Percentiles rank a stretch among this genome's conserved stretches.
phyloP scores from a whole-genome alignment of 2,797 vertebrate genomes.

The Hyperoplus lanceolatus region DNA sequence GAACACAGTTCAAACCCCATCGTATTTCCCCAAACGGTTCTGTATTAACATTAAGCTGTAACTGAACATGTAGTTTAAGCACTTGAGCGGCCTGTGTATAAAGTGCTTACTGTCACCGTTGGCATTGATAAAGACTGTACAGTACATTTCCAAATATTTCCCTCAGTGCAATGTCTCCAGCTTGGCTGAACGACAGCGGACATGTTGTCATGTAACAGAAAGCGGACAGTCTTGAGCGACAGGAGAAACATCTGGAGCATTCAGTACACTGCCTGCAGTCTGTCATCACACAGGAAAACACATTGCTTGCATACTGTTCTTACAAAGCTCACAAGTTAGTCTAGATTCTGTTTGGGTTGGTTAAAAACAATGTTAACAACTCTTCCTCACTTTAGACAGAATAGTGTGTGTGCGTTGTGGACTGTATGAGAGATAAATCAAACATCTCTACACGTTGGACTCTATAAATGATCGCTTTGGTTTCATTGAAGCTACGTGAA shows the following conservation, averaged over 20 bases:
- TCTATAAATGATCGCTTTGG: constrained; percentile 99
- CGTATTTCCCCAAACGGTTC: constrained; percentile 74
- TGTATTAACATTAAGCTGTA: constrained; percentile 57
- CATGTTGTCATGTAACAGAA: constrained; percentile 84
- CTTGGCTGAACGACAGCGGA: constrained; percentile 83
- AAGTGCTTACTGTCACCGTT: constrained; percentile 88
- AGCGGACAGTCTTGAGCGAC: constrained; percentile 67
- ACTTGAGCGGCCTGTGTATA: constrained; percentile 88
- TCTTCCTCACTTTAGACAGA: constrained; percentile 32
- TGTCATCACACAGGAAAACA: constrained; percentile 48
- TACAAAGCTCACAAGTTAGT: constrained; percentile 38
- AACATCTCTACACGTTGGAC: constrained; percentile 91
- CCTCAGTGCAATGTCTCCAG: constrained; percentile 92
- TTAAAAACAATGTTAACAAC: constrained; percentile 37
- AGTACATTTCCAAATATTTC: constrained; percentile 75
- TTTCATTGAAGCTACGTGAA: constrained; percentile 90
- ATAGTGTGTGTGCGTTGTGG: constrained; percentile 48
- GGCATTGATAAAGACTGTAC: constrained; percentile 76
- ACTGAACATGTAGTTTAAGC: constrained; percentile 75
- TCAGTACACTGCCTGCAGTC: constrained; percentile 43
- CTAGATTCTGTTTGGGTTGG: constrained; percentile 24
- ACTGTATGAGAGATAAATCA: constrained; percentile 38
- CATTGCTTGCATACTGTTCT: constrained; percentile 55
- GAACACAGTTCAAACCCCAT: constrained; percentile 63
- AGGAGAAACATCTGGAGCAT: constrained; percentile 60